Percentiles rank a stretch among this genome's conserved stretches.
Conservation (phyloP, 1,140 invertebrate genomes). For the Atta texana region DNA sequence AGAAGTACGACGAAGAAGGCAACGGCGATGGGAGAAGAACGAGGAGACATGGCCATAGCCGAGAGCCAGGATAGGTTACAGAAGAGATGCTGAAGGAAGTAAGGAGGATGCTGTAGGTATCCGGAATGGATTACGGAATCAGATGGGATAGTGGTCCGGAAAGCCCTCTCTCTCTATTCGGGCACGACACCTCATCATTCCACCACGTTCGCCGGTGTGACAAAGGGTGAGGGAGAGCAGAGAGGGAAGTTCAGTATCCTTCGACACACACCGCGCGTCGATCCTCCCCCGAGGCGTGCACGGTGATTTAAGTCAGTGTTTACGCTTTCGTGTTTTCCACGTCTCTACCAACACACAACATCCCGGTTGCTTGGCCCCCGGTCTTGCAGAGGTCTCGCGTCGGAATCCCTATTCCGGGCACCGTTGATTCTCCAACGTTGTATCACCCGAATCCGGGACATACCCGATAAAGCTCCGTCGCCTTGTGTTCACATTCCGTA, state of each 20-base stretch:
- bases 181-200: conserved; percentile 80
- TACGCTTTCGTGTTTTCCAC: conserved; percentile 70
- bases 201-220: conserved; percentile 72
- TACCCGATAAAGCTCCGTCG: conserved; percentile 44
- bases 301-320: conserved; percentile 77
- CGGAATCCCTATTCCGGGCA: conserved; percentile 56
- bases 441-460: conserved; percentile 52
- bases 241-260: conserved; percentile 66
- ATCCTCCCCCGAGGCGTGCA: conserved; percentile 71
- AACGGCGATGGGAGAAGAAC: conserved; percentile 29
- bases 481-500: conserved; percentile 11
- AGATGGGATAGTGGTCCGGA: conserved; percentile 77
- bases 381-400: conserved; percentile 56
- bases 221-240: no score
- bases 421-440: conserved; percentile 54
- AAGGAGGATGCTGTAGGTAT: conserved; percentile 71
- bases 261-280: conserved; percentile 70
- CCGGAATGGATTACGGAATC: conserved; percentile 82
- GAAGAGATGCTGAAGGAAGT: conserved; percentile 47
- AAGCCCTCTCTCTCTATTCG: conserved; percentile 71
- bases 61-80: conserved; percentile 34
- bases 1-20: conserved; percentile 1
- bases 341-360: conserved; percentile 25
- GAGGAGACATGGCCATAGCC: neutral
- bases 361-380: neutral